Conservation (phyloP, 2,888 invertebrate genomes). For the Exocentrus adspersus region DNA sequence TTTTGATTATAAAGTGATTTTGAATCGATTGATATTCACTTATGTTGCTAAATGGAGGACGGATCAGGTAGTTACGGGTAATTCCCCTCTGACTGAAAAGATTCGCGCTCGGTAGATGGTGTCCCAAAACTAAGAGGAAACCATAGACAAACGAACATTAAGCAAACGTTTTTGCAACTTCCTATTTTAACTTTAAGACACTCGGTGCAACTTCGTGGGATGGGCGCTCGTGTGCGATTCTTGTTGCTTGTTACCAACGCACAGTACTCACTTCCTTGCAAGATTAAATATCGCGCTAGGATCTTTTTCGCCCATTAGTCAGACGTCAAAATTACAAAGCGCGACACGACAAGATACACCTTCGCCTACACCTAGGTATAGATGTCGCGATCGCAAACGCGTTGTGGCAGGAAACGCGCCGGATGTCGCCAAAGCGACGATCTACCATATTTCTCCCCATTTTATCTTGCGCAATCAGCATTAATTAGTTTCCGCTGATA, state of each 20-base stretch:
- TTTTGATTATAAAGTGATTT: no score
- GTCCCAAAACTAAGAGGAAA: no score
- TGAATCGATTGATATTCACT: no score
- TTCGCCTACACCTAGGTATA: background rate
- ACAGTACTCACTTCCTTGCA: conserved; percentile 35
- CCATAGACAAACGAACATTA: no score
- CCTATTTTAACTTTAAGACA: no score
- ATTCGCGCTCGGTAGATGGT: no score
- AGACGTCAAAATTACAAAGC: conserved; percentile 45
- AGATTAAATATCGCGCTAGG: conserved; percentile 37
- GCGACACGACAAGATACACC: conserved; percentile 41
- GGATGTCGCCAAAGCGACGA: conserved; percentile 5
- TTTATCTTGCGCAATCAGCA: conserved; percentile 15
- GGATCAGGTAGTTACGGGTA: no score
- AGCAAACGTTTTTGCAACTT: no score
- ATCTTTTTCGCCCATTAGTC: conserved; percentile 42
- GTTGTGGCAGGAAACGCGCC: conserved; percentile 21
- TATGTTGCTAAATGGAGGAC: no score
- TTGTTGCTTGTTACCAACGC: conserved; percentile 1
- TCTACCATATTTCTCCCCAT: conserved; percentile 11
- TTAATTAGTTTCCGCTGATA: no score
- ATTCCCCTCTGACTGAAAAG: no score
- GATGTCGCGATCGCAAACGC: background rate
- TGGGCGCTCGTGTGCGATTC: conserved; percentile 3
- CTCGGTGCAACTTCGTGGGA: background rate